Percentiles rank a stretch among this genome's conserved stretches.
Conservation (phyloP, 2,797 vertebrate genomes). For the Bradypodion pumilum region DNA sequence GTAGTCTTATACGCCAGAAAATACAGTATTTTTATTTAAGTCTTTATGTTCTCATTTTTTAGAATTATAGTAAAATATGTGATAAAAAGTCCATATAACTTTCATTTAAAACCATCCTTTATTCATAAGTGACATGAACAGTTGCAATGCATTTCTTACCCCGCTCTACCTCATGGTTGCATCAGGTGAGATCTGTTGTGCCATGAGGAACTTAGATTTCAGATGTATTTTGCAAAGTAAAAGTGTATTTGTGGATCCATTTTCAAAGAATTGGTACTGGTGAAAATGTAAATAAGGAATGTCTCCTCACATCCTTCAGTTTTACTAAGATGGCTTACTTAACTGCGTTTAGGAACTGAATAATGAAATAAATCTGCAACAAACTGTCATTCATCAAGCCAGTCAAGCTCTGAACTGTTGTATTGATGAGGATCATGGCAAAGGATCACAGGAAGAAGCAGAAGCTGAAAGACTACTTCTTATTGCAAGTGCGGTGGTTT, state of each 20-base stretch:
- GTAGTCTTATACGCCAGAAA: too few species aligned
- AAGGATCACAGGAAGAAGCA: conserved; percentile 93
- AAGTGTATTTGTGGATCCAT: not conserved
- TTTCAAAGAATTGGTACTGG: too few species aligned
- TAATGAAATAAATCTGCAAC: conserved; percentile 93
- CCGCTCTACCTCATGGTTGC: too few species aligned
- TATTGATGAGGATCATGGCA: conserved; percentile 94
- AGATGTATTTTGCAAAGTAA: not conserved
- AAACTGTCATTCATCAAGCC: conserved; percentile 95
- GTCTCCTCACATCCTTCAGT: not conserved
- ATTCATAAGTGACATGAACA: not conserved
- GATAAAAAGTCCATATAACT: too few species aligned
- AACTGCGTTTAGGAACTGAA: conserved; percentile 80
- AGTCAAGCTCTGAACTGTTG: conserved; percentile 98
- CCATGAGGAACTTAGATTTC: not conserved
- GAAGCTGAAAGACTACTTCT: conserved; percentile 94
- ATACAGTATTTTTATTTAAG: not conserved
- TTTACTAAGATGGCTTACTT: not conserved
- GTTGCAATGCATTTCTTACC: too few species aligned
- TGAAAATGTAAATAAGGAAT: not conserved
- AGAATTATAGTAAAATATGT: not conserved
- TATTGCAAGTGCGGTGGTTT: conserved; percentile 85
- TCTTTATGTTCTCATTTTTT: not conserved
- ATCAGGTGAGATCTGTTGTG: not conserved
- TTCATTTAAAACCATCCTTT: not conserved